Evolutionary conservation across 2,797 vertebrate genomes (phyloP), one percentile per base, ranked within the genome.

Genomic region (Neopelma chrysocephalum): DNA sequence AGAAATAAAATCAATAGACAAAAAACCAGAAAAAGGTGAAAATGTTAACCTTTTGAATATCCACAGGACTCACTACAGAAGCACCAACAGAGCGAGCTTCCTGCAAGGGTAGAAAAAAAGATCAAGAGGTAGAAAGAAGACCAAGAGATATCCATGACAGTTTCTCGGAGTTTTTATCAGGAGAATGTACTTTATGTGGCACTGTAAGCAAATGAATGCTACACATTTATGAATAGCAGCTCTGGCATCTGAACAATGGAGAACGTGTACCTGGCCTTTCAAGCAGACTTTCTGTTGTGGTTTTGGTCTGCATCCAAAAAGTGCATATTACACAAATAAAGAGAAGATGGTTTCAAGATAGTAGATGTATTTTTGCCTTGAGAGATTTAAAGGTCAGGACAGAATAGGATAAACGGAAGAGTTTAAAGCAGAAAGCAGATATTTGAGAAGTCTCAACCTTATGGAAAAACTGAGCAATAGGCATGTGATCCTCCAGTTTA

Each of bases 1-100:
- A 9, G 25, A 51, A 78, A 84, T 68, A 66, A 71, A 47, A 61
- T 9, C 64, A 82, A 51, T 0, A n/a, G 56, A 56, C 65, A 48
- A 56, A 94, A 96, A 47, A 75, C 81, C 84, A 96, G 91, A 70
- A 36, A 92, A 94, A 92, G 95, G 66, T 50, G 68, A 92, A 97
- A 96, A 92, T 21, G 6, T 89, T 93, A 97, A 98, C 98, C 98
- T 98, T 98, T 96, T 98, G 98, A 93, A 94, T 93, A 91, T 97
- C 97, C 97, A 96, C 82, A 96, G 97, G 95, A 96, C 91, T 97
- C 93, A 87, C 95, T 97, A 97, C 50, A 96, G 98, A 98, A 97
- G 97, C 90, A 75, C 93, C 98, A 97, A 96, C 73, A 97, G 97
- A 98, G 72, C 82, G 91, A 97, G 83, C 89, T 89, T 97, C 98